These are phyloP conservation scores for Eilema caniola DNA, from an alignment of 2,888 invertebrate genomes.

Conservation along the genomic window DNA sequence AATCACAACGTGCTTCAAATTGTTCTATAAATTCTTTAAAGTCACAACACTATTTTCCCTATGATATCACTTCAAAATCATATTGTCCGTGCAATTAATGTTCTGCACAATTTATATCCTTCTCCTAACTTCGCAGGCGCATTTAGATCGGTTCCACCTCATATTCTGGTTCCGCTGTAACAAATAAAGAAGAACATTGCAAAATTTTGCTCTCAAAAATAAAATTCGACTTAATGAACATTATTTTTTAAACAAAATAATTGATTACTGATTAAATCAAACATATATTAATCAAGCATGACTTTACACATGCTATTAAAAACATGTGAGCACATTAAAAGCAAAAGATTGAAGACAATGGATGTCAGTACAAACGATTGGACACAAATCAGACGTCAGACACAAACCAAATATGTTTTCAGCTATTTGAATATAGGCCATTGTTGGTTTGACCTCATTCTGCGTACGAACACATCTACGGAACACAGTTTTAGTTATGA, in stretches of 20 bases:
- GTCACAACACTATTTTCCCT: constrained; percentile 47
- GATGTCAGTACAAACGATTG: constrained; percentile 68
- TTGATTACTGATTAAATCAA: constrained; percentile 5
- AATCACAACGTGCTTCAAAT: constrained; percentile 18
- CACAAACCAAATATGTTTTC: constrained; percentile 36
- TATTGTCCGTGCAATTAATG: constrained; percentile 1
- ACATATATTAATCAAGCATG: constrained; percentile 15
- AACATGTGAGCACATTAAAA: constrained; percentile 46
- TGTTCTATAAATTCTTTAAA: constrained; percentile 35
- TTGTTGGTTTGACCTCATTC: constrained; percentile 47
- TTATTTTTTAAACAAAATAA: background rate
- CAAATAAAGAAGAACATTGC: constrained; percentile 64
- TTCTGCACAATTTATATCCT: constrained; percentile 28
- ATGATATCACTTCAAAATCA: constrained; percentile 24
- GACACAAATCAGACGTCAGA: constrained; percentile 49
- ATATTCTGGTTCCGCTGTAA: constrained; percentile 81
- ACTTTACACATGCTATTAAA: constrained; percentile 40
- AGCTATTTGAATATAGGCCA: constrained; percentile 32
- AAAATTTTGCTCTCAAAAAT: constrained; percentile 31
- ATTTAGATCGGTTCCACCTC: constrained; percentile 83
- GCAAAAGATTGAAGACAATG: constrained; percentile 74
- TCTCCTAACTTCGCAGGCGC: constrained; percentile 70
- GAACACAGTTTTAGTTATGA: constrained; percentile 34
- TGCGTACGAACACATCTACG: constrained; percentile 37
- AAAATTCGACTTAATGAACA: background rate